These are phyloP conservation scores for Anneissia japonica DNA, from an alignment of 35 echinoderm and acorn worm species.

Conservation along the genomic window DNA sequence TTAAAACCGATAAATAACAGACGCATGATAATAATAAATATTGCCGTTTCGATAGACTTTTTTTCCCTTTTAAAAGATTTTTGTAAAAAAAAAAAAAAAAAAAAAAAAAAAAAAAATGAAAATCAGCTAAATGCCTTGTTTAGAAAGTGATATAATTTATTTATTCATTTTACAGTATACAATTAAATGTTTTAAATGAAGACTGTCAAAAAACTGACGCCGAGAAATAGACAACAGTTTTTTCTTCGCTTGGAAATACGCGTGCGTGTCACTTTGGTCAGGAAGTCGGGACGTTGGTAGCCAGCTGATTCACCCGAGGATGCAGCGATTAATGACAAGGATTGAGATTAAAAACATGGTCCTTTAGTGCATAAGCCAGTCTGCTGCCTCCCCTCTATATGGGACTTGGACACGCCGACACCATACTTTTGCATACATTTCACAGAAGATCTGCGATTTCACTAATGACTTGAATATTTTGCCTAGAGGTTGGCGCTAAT, in stretches of 20 bases:
- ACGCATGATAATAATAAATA: too few species aligned
- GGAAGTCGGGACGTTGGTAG: not conserved
- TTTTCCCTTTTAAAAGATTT: too few species aligned
- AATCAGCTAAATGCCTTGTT: too few species aligned
- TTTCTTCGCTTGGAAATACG: not conserved
- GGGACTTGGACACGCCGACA: not conserved
- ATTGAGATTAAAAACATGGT: not conserved
- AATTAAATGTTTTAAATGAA: too few species aligned
- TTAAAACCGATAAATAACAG: too few species aligned
- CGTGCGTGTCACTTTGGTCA: not conserved
- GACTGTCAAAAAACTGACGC: too few species aligned
- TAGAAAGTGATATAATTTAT: too few species aligned
- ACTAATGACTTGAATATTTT: not conserved
- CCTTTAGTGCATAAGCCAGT: not conserved
- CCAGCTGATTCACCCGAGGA: not conserved
- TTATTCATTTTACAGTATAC: too few species aligned
- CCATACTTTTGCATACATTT: not conserved
- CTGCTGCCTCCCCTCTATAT: not conserved
- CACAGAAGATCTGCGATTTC: not conserved
- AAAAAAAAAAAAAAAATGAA: too few species aligned
- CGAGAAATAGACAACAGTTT: not conserved
- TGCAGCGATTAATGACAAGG: not conserved
- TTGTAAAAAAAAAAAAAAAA: too few species aligned
- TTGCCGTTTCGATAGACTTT: too few species aligned
- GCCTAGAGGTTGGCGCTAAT: not conserved